phyloP scores from a whole-genome alignment of 2,113 vertebrate species.

The Rhabdornis inornatus region DNA sequence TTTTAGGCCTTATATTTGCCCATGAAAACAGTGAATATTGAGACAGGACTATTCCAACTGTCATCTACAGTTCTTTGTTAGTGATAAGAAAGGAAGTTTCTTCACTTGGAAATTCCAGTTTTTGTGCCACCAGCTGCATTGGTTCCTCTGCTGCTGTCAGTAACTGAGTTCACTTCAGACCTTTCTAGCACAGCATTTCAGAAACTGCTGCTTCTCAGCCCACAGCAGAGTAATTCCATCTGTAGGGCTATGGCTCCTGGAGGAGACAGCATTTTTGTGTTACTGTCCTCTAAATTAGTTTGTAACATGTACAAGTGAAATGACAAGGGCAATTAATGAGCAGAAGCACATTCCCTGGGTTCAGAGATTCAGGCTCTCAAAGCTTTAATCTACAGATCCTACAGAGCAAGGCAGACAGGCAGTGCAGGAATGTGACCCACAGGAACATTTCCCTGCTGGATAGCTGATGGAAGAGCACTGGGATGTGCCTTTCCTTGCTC shows the following conservation, averaged over 20 bases:
- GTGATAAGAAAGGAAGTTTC: neutral
- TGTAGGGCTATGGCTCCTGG: neutral
- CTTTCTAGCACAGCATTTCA: neutral
- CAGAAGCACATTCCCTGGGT: neutral
- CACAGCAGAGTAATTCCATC: neutral
- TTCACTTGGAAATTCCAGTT: neutral
- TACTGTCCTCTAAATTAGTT: neutral
- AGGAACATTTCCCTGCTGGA: neutral
- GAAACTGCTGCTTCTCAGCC: neutral
- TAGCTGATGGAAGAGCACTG: neutral
- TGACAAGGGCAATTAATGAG: neutral
- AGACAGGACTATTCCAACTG: neutral
- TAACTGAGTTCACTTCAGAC: neutral
- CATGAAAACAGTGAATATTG: neutral
- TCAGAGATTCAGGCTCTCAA: neutral
- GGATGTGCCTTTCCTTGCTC: neutral
- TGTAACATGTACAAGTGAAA: neutral
- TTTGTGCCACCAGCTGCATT: neutral
- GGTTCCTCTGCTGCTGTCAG: neutral
- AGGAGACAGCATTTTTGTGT: neutral
- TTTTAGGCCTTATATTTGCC: neutral
- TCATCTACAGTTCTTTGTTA: neutral
- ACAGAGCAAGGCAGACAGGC: neutral
- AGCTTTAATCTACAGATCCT: neutral
- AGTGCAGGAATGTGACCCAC: rapidly evolving